A percentile compares a stretch with the other conserved stretches of the same genome.
Evolutionary conservation across 1,140 invertebrate species (phyloP).

Genomic region (Zaprionus vittiger): DNA sequence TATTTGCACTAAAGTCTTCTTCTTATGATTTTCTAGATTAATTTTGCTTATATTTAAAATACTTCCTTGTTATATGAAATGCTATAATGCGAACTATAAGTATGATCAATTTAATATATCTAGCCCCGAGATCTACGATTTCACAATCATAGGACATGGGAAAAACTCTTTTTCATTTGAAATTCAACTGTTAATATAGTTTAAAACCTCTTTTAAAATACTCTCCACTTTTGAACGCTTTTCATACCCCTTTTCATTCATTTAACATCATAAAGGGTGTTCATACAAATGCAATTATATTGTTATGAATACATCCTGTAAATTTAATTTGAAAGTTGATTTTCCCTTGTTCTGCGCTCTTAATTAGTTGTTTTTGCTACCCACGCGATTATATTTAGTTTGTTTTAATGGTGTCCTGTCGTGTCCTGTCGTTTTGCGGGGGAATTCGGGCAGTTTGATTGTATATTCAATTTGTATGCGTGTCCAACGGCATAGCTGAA

Average conservation of each 20-base stretch:
- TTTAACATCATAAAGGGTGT: not conserved
- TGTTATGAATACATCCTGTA: constrained; percentile 29
- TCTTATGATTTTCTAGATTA: too few species aligned
- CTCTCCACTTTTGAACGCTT: too few species aligned
- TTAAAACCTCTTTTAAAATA: too few species aligned
- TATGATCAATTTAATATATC: too few species aligned
- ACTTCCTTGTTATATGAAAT: too few species aligned
- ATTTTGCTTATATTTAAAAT: too few species aligned
- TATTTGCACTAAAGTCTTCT: not conserved
- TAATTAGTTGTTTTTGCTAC: constrained; percentile 21
- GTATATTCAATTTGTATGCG: constrained; percentile 8
- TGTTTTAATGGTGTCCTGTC: not conserved
- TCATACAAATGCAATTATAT: not conserved
- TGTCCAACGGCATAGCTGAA: not conserved
- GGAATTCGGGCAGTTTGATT: not conserved
- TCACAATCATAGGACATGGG: too few species aligned
- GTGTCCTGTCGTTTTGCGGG: not conserved
- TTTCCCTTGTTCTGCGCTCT: constrained; percentile 22
- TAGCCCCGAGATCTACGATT: too few species aligned
- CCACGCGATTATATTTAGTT: not conserved
- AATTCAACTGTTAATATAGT: too few species aligned
- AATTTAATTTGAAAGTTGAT: constrained; percentile 59
- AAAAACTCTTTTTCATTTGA: too few species aligned
- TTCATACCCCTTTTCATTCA: not conserved
- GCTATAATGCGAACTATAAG: too few species aligned